A percentile compares a stretch with the other conserved stretches of the same genome.
Conservation (phyloP, 2,113 vertebrate species). For the Sula dactylatra region DNA sequence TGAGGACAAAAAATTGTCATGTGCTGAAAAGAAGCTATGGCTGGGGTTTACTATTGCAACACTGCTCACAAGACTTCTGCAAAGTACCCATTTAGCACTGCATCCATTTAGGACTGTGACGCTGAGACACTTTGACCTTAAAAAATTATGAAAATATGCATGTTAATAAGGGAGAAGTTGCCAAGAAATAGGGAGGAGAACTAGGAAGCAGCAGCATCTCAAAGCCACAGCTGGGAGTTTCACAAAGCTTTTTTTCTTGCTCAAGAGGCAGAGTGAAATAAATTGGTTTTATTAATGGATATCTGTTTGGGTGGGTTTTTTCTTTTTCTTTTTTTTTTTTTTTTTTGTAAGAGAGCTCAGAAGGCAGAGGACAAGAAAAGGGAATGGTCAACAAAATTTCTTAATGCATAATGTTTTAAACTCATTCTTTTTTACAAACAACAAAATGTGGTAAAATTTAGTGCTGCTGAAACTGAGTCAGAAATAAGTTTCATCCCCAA, state of each 20-base stretch:
- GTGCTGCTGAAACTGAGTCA: background rate
- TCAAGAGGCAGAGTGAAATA: background rate
- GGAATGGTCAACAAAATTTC: background rate
- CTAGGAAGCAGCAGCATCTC: background rate
- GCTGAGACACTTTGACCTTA: background rate
- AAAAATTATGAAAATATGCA: background rate
- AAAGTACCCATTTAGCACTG: background rate
- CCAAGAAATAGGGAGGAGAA: background rate
- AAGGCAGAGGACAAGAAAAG: background rate
- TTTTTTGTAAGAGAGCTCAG: background rate
- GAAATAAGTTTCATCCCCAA: background rate
- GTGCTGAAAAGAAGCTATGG: background rate
- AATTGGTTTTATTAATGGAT: conserved; percentile 13
- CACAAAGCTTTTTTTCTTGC: background rate
- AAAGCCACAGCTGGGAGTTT: background rate
- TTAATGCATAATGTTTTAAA: background rate
- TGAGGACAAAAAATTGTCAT: background rate
- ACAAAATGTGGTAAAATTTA: background rate
- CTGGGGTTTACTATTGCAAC: background rate
- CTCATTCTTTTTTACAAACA: background rate
- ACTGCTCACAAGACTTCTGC: background rate
- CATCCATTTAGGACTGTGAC: background rate
- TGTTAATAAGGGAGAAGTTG: background rate
- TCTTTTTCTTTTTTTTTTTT: too few species aligned
- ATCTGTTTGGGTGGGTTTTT: too few species aligned